Base-by-base conservation (phyloP, 1,140 invertebrate genomes). In the Lanistes nyassanus region DNA sequence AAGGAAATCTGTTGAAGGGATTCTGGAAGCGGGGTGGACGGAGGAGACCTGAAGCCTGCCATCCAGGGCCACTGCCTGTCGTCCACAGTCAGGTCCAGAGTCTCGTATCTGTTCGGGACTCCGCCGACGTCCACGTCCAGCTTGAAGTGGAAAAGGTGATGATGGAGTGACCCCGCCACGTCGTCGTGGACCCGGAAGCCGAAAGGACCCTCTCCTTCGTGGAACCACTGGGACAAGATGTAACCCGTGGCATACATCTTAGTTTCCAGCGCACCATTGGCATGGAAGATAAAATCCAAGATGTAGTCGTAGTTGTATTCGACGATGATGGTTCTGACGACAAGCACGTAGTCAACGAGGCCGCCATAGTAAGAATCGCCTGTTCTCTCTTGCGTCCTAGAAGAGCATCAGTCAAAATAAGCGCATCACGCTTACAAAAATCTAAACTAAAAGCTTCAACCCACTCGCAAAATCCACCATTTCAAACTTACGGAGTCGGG, bases 231-330 rank as follows among this genome's bases (percentile, higher is more conserved):
- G 19, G 75, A 55, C 13, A 81, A 37, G 23, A 80, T 74, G 67
- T 69, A 81, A 13, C 84, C 84, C 9, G 82, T 80, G 21, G 77
- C 58, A 4, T 72, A 66, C 0, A 79, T 74, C 47, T 76, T 81
- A 2, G 82, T 76, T 60, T 84, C 80, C n/a, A 87, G 56, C 9
- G 73, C 82, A 5, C 82, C 84, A 76, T 82, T 85, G 37, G 81
- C 76, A 72, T 85, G 81, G 69, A 87, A 86, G 11, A 83, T 78
- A 64, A 83, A 84, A 64, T 86, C 84, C 21, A 87, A 75, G n/a
- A 85, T 81, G 75, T 85, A 85, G 66, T 85, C 83, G 74, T 85
- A 85, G 62, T 83, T 84, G n/a, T 60, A 68, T 7, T 84, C 66
- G 37, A 79, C 80, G 16, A 74, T 23, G 47, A 83, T 78, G 29